phyloP scores from a whole-genome alignment of 2,888 invertebrate species.

The Caenorhabditis afra region DNA sequence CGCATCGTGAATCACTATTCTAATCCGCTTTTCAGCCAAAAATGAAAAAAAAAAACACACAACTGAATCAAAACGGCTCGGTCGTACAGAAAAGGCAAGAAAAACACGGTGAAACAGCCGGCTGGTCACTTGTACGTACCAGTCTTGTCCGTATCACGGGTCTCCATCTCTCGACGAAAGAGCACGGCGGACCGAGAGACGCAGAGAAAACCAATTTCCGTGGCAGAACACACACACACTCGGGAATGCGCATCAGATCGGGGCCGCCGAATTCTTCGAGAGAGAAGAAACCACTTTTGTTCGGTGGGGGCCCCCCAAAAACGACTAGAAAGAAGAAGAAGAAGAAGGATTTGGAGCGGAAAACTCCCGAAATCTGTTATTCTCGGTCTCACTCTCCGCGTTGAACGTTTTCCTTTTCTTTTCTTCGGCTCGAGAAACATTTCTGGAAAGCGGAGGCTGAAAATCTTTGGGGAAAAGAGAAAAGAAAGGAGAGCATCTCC shows the following conservation, averaged over 20 bases:
- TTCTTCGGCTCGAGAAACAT: not conserved
- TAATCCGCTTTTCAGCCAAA: not conserved
- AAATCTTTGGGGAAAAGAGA: conserved; percentile 23
- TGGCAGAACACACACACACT: conserved; percentile 30
- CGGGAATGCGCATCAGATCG: conserved; percentile 17
- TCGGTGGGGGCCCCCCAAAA: not conserved
- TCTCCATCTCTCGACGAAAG: conserved; percentile 17
- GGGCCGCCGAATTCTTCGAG: not conserved
- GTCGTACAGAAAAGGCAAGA: not conserved
- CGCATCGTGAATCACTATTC: not conserved
- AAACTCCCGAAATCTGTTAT: conserved; percentile 9
- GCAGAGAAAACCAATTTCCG: conserved; percentile 43
- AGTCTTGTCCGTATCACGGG: conserved; percentile 1
- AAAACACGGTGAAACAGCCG: not conserved
- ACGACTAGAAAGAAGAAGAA: not conserved
- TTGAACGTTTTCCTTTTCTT: not conserved
- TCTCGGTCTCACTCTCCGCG: not conserved
- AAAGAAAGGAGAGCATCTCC: conserved; percentile 21
- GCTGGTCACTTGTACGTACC: too few relatives aligned
- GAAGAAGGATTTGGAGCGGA: not conserved
- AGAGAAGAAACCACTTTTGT: conserved; percentile 10
- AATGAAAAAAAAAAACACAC: too few relatives aligned
- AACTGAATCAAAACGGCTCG: too few relatives aligned
- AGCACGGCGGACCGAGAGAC: conserved; percentile 8
- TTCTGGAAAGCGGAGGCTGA: not conserved